A percentile compares a stretch with the other conserved stretches of the same genome.
Evolutionary conservation across 30 jellyfish, hydroid and myxozoan species (phyloP).

Genomic region (Chrysaora quinquecirrha): DNA sequence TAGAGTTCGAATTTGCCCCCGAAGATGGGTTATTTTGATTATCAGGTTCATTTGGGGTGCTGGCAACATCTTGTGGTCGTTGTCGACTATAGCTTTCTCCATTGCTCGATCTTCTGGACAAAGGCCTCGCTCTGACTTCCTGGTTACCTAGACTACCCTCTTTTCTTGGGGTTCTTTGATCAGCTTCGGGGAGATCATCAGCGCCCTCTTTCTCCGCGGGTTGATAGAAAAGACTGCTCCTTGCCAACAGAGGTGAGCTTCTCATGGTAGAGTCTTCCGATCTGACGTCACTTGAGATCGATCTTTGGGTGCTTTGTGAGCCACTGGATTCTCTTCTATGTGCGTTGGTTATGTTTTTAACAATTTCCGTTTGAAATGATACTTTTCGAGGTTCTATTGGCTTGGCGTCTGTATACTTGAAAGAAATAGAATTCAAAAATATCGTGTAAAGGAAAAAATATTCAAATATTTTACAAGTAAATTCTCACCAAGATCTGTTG

Average conservation of each 20-base stretch:
- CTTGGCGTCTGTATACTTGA: slow-evolving; percentile 62
- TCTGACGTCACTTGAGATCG: slow-evolving; percentile 8
- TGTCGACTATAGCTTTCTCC: slow-evolving; percentile 9
- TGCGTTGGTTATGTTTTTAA: not conserved
- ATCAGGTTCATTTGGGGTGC: slow-evolving; percentile 9
- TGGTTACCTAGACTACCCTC: not conserved
- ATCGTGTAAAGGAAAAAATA: not conserved
- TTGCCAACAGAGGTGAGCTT: slow-evolving; percentile 34
- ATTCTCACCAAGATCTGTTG: not conserved
- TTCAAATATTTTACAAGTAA: too few species aligned
- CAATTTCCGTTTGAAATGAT: slow-evolving; percentile 24
- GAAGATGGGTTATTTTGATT: slow-evolving; percentile 2
- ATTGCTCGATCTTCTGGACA: slow-evolving; percentile 34
- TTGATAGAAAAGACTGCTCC: slow-evolving; percentile 45
- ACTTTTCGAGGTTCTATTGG: slow-evolving; percentile 34
- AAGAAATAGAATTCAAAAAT: not conserved
- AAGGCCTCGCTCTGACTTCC: slow-evolving; percentile 2
- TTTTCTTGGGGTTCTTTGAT: slow-evolving; percentile 43
- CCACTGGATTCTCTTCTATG: not conserved
- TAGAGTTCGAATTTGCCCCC: not conserved
- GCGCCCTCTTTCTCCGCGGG: slow-evolving; percentile 35
- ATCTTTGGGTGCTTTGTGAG: slow-evolving; percentile 44
- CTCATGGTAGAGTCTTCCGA: slow-evolving; percentile 21
- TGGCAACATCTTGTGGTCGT: slow-evolving; percentile 14
- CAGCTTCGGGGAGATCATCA: slow-evolving; percentile 67